These are phyloP conservation scores for Thunnus thynnus DNA, from an alignment of 2,113 vertebrate genomes.

Conservation along the genomic window DNA sequence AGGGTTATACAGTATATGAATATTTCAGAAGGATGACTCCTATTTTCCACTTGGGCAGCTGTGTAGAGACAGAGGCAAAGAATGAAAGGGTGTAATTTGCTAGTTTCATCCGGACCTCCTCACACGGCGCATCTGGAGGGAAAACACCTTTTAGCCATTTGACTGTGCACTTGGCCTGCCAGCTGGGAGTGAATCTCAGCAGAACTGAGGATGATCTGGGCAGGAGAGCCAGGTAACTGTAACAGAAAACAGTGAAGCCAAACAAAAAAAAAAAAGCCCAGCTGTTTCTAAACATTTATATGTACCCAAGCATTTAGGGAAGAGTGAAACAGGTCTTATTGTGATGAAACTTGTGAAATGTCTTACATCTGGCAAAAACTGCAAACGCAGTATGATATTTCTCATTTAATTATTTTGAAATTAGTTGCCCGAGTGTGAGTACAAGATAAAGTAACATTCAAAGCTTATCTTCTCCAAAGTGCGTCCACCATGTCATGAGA, in stretches of 20 bases:
- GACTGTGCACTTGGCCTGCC: conserved; percentile 33
- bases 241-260: conserved; percentile 1
- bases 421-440: conserved; percentile 21
- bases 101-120: conserved; percentile 12
- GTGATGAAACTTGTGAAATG: conserved; percentile 24
- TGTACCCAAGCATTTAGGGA: neutral
- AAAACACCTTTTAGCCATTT: conserved; percentile 47
- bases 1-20: conserved; percentile 53
- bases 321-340: neutral
- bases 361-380: conserved; percentile 30
- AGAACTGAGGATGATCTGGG: conserved; percentile 17
- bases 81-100: conserved; percentile 46
- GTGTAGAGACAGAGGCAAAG: conserved; percentile 21
- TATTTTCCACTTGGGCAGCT: conserved; percentile 60
- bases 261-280: conserved; percentile 3
- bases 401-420: conserved; percentile 26
- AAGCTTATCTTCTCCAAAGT: conserved; percentile 11
- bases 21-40: conserved; percentile 68
- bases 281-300: conserved; percentile 9
- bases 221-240: conserved; percentile 19
- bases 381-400: conserved; percentile 25
- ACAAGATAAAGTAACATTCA: conserved; percentile 29
- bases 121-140: conserved; percentile 21
- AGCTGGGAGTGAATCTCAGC: conserved; percentile 29
- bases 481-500: conserved; percentile 15